phyloP scores from a whole-genome alignment of 2,113 vertebrate species.

The Fulica atra region DNA sequence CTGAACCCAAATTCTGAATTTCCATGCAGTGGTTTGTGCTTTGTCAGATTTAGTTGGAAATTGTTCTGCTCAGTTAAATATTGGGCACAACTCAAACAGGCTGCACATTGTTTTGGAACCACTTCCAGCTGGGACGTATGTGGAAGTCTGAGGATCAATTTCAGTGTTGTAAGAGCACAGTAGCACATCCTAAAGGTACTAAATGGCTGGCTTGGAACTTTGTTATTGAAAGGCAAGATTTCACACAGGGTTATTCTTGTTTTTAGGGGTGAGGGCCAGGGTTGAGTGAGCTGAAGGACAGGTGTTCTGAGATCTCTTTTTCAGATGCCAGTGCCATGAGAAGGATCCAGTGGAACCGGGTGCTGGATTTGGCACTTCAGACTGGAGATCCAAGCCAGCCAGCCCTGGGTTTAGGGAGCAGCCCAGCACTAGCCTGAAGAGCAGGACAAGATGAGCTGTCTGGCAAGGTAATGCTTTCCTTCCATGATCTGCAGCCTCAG shows the following conservation, averaged over 20 bases:
- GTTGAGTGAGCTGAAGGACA: background rate
- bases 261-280: background rate
- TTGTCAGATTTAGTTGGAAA: background rate
- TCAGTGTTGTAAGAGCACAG: background rate
- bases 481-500: background rate
- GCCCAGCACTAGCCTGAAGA: background rate
- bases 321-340: background rate
- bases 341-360: background rate
- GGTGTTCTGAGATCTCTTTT: background rate
- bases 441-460: background rate
- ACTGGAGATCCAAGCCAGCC: background rate
- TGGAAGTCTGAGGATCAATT: background rate
- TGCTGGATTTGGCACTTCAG: background rate
- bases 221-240: background rate
- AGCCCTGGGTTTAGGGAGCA: background rate
- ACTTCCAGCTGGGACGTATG: background rate
- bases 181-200: background rate
- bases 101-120: background rate
- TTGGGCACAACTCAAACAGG: background rate
- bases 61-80: background rate
- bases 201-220: background rate
- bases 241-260: background rate
- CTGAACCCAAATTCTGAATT: background rate
- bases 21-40: background rate
- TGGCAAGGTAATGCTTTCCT: background rate